phyloP scores from a whole-genome alignment of 2,888 invertebrate genomes.

The Eustalomyia histrio region DNA sequence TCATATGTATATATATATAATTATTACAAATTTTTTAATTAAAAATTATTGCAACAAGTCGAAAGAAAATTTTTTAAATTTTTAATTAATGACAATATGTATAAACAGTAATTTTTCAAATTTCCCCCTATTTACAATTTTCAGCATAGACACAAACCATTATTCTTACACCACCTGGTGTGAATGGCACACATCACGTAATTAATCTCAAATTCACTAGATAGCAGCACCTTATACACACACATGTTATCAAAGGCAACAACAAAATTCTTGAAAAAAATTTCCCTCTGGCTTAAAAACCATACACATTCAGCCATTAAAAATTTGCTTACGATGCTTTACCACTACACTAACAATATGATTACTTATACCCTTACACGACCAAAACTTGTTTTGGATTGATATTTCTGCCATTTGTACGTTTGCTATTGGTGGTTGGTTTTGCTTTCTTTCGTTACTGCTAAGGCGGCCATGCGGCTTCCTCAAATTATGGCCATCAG shows the following conservation, averaged over 20 bases:
- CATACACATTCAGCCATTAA: conserved; percentile 20
- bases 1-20: neutral
- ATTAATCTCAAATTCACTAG: conserved; percentile 61
- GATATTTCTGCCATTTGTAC: conserved; percentile 61
- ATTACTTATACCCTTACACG: conserved; percentile 33
- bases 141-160: conserved; percentile 30
- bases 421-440: conserved; percentile 50
- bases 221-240: conserved; percentile 35
- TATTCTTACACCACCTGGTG: neutral
- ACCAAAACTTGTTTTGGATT: conserved; percentile 13
- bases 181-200: neutral
- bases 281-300: conserved; percentile 39
- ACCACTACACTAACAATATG: conserved; percentile 33
- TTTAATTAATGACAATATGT: too few species aligned
- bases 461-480: conserved; percentile 61
- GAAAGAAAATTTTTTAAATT: too few species aligned
- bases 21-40: neutral
- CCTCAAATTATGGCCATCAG: conserved; percentile 17
- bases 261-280: conserved; percentile 24
- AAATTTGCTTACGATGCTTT: neutral
- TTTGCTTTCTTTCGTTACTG: conserved; percentile 34
- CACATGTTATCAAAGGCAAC: conserved; percentile 20
- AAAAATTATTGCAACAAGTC: too few species aligned
- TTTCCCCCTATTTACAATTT: conserved; percentile 34
- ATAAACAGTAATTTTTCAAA: conserved; percentile 5